A percentile compares a stretch with the other conserved stretches of the same genome.
Conservation (phyloP, 2,113 vertebrate genomes). For the Thalassarche chlororhynchos region DNA sequence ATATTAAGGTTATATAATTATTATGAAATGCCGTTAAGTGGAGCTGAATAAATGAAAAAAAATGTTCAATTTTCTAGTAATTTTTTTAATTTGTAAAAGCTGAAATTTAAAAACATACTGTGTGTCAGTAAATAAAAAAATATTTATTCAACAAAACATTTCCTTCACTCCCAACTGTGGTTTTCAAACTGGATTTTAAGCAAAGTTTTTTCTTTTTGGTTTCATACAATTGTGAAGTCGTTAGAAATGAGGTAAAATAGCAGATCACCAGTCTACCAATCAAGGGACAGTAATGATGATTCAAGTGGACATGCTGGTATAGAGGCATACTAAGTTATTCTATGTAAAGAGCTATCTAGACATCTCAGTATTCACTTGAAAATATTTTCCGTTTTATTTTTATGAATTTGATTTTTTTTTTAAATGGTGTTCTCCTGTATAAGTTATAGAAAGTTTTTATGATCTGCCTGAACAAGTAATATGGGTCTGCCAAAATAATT, state of each 20-base stretch:
- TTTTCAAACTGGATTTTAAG: not conserved
- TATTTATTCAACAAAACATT: not conserved
- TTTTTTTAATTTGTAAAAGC: not conserved
- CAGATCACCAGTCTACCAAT: not conserved
- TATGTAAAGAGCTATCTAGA: not conserved
- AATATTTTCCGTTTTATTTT: not conserved
- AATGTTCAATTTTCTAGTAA: not conserved
- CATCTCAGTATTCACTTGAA: not conserved
- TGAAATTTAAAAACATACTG: not conserved
- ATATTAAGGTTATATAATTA: not conserved
- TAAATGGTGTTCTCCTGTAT: not conserved
- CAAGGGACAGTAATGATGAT: not conserved
- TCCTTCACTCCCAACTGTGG: not conserved
- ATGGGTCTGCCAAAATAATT: not conserved
- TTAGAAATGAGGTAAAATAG: not conserved
- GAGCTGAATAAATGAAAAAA: not conserved
- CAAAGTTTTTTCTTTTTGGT: not conserved
- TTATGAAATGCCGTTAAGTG: not conserved
- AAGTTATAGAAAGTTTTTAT: not conserved
- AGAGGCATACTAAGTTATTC: not conserved
- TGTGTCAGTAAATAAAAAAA: not conserved
- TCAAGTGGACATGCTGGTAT: not conserved
- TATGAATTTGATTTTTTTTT: not conserved
- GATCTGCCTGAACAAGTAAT: not conserved
- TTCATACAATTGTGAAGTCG: not conserved